Conservation (phyloP, 2,113 vertebrate genomes). For the Micromys minutus region DNA sequence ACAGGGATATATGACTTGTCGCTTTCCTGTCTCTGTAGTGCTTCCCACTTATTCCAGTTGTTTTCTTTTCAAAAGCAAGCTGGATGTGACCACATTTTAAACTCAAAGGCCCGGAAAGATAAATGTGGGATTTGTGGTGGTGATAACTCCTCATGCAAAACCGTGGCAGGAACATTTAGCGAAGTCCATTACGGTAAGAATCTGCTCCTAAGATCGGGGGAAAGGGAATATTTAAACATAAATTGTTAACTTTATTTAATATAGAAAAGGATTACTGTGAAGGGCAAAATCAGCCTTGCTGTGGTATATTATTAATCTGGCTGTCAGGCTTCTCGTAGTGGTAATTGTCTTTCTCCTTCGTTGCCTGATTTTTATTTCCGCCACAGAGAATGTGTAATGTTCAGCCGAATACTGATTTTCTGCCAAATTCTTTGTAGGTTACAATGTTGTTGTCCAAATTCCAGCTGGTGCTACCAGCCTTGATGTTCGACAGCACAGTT, state of each 20-base stretch:
- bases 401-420: slow-evolving; percentile 58
- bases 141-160: slow-evolving; percentile 99
- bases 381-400: slow-evolving; percentile 56
- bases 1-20: not conserved
- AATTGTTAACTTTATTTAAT: slow-evolving; percentile 65
- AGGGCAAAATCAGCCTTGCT: slow-evolving; percentile 65
- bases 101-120: slow-evolving; percentile 98
- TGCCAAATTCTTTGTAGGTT: slow-evolving; percentile 88
- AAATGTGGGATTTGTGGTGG: slow-evolving; percentile 99
- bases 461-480: slow-evolving; percentile 98
- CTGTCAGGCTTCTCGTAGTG: slow-evolving; percentile 46
- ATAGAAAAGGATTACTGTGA: slow-evolving; percentile 61
- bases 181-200: slow-evolving; percentile 95
- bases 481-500: slow-evolving; percentile 98
- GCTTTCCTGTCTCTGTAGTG: slow-evolving; percentile 29
- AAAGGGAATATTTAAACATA: slow-evolving; percentile 69
- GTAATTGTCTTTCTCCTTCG: slow-evolving; percentile 66
- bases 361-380: slow-evolving; percentile 10
- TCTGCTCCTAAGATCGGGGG: slow-evolving; percentile 67
- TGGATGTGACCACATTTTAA: slow-evolving; percentile 98
- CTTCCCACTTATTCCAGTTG: slow-evolving; percentile 78
- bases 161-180: slow-evolving; percentile 95
- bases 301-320: slow-evolving; percentile 30
- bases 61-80: slow-evolving; percentile 93
- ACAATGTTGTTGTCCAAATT: slow-evolving; percentile 96